Evolutionary conservation across 2,797 vertebrate species (phyloP).

Genomic region (Cirrhinus molitorella): DNA sequence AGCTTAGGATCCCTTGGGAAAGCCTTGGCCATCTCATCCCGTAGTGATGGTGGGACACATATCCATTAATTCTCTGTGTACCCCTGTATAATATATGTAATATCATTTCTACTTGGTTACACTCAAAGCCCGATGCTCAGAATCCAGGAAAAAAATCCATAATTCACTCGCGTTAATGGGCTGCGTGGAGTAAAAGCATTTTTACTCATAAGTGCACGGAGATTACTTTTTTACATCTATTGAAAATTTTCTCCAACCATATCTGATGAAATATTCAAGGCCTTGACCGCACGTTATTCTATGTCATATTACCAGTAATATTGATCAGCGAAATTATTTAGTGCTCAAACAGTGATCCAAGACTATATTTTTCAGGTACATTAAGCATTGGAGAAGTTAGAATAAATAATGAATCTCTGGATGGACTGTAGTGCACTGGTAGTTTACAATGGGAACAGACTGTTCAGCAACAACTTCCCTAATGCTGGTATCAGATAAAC

Average conservation of each 20-base stretch:
- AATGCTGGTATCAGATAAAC: neutral
- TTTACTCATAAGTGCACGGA: conserved; percentile 59
- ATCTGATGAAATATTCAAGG: conserved; percentile 66
- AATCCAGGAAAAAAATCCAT: conserved; percentile 64
- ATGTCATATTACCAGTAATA: conserved; percentile 57
- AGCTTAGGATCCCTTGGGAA: conserved; percentile 10
- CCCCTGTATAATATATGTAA: conserved; percentile 61
- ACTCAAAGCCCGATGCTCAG: conserved; percentile 55
- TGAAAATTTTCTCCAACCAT: conserved; percentile 50
- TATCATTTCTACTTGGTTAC: conserved; percentile 62
- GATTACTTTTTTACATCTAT: conserved; percentile 58
- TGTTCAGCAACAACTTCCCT: neutral
- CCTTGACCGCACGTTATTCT: conserved; percentile 48
- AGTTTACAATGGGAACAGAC: neutral
- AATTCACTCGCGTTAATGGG: conserved; percentile 67
- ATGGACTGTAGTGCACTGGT: neutral
- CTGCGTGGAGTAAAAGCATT: conserved; percentile 51
- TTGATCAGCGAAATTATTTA: conserved; percentile 64
- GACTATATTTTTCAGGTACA: conserved; percentile 60
- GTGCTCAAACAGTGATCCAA: conserved; percentile 54
- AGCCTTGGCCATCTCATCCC: conserved; percentile 29
- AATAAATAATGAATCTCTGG: conserved; percentile 52
- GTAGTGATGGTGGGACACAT: conserved; percentile 47
- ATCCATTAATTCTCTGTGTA: conserved; percentile 61
- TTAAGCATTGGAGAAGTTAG: conserved; percentile 53